A percentile compares a stretch with the other conserved stretches of the same genome.
Conservation (phyloP, 30 jellyfish, hydroid and myxozoan genomes). For the Hydractinia echinata region DNA sequence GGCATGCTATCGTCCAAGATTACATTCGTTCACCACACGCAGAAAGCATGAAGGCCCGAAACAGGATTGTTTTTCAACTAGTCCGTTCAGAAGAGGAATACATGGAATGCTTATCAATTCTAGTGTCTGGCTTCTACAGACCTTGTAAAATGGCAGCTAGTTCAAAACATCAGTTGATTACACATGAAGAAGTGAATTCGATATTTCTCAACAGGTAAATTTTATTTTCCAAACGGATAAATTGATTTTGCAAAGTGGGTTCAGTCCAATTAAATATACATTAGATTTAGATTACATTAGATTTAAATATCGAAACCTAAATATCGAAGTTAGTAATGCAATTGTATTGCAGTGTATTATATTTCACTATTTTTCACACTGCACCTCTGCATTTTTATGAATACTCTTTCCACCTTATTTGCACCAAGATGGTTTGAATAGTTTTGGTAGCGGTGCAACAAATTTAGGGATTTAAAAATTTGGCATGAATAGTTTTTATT, state of each 20-base stretch:
- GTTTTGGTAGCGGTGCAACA: too few relatives aligned
- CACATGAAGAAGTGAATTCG: constrained; percentile 86
- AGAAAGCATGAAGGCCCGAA: constrained; percentile 81
- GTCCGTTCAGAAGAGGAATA: constrained; percentile 82
- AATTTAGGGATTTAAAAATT: too few relatives aligned
- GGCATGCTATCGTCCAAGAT: constrained; percentile 85
- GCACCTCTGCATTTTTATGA: too few relatives aligned
- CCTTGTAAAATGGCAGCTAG: constrained; percentile 88
- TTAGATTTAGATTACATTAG: not conserved
- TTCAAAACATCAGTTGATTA: constrained; percentile 58
- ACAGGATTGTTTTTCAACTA: constrained; percentile 63
- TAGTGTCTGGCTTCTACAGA: constrained; percentile 64
- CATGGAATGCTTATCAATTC: constrained; percentile 65
- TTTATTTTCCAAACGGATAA: not conserved
- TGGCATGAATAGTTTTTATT: too few relatives aligned
- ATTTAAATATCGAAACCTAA: too few relatives aligned
- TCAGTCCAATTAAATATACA: not conserved
- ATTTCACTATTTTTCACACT: too few relatives aligned
- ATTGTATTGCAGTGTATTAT: too few relatives aligned
- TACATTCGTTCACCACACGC: constrained; percentile 90
- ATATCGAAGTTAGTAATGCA: too few relatives aligned
- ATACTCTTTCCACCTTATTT: too few relatives aligned
- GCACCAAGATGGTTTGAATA: too few relatives aligned
- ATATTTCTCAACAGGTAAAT: constrained; percentile 62
- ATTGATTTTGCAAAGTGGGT: not conserved